phyloP scores from a whole-genome alignment of 2,888 invertebrate species.

The Cosmia pyralina region DNA sequence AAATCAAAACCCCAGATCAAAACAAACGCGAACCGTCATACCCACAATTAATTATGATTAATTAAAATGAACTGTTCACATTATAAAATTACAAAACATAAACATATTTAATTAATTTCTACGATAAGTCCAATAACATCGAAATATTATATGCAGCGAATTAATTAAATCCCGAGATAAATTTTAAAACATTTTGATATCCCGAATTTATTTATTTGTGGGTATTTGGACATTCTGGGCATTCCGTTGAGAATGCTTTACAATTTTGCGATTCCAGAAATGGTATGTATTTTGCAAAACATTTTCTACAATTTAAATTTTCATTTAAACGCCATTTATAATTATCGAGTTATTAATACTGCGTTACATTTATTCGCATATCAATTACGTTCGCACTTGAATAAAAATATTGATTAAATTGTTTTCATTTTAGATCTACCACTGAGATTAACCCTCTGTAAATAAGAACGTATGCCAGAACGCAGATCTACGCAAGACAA shows the following conservation, averaged over 20 bases:
- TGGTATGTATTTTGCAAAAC: neutral
- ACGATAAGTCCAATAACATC: neutral
- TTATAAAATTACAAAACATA: neutral
- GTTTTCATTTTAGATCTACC: no score
- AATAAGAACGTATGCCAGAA: no score
- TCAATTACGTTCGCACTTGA: neutral
- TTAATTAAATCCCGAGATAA: neutral
- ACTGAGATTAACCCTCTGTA: no score
- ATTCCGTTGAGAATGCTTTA: neutral
- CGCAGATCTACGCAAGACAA: no score
- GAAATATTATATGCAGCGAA: neutral
- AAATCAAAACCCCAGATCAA: constrained; percentile 3
- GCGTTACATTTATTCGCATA: neutral
- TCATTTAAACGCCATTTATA: neutral
- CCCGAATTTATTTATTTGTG: neutral
- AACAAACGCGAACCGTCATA: neutral
- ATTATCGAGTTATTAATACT: neutral
- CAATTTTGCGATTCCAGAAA: neutral
- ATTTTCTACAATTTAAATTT: neutral
- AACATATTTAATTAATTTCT: constrained; percentile 17
- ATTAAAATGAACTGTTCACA: constrained; percentile 6
- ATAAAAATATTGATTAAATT: no score
- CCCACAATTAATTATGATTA: constrained; percentile 23
- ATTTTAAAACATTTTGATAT: neutral
- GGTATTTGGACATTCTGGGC: neutral